phyloP scores from a whole-genome alignment of 2,888 invertebrate species.

The Thecocarcelia acutangulata region DNA sequence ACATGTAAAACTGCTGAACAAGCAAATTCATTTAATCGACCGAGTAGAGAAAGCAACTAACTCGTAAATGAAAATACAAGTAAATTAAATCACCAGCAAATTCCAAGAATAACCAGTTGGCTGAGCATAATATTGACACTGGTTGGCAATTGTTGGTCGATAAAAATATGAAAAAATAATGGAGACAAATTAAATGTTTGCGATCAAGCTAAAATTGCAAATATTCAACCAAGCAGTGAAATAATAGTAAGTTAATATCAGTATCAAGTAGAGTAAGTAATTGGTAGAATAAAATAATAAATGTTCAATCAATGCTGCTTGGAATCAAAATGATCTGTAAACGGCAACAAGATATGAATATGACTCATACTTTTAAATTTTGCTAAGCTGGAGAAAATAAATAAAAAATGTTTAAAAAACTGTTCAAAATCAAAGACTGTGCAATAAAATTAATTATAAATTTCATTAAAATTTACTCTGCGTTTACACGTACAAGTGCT shows the following conservation, averaged over 20 bases:
- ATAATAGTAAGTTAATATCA: conserved; percentile 1
- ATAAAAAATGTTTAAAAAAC: too few species aligned
- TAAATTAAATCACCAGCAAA: conserved; percentile 51
- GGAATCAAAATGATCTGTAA: not conserved
- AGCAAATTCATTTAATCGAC: conserved; percentile 8
- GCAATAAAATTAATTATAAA: too few species aligned
- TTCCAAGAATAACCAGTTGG: conserved; percentile 46
- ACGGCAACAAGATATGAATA: not conserved
- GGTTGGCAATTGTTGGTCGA: conserved; percentile 35
- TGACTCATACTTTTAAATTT: too few species aligned
- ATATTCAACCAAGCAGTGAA: not conserved
- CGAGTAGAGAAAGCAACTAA: not conserved
- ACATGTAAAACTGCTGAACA: not conserved
- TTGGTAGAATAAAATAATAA: conserved; percentile 9
- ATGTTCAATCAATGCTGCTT: not conserved
- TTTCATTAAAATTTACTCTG: too few species aligned
- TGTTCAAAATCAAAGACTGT: too few species aligned
- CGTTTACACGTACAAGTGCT: too few species aligned
- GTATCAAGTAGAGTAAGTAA: not conserved
- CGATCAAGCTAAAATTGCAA: not conserved
- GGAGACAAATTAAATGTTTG: conserved; percentile 25
- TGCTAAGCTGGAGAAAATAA: too few species aligned
- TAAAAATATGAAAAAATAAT: conserved; percentile 26
- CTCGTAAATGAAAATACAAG: conserved; percentile 16
- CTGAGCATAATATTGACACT: conserved; percentile 32